A percentile compares a stretch with the other conserved stretches of the same genome.
Evolutionary conservation across 2,113 vertebrate species (phyloP).

Genomic region (Panthera leo): DNA sequence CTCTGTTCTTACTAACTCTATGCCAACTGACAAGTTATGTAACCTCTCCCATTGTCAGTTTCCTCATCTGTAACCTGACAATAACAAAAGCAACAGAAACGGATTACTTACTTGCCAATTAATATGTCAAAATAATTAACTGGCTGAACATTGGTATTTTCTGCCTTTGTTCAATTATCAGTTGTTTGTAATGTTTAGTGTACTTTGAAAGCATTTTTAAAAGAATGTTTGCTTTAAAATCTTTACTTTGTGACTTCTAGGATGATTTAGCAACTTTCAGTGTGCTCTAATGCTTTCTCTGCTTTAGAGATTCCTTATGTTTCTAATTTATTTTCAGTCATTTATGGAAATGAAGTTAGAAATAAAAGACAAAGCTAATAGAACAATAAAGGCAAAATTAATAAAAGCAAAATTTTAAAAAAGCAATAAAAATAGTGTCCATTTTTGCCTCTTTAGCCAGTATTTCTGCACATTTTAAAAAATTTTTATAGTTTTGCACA

Average conservation of each 20-base stretch:
- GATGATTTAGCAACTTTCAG: background rate
- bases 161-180: background rate
- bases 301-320: background rate
- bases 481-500: background rate
- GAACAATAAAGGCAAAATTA: background rate
- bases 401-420: background rate
- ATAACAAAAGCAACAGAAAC: background rate
- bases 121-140: background rate
- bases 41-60: background rate
- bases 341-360: conserved; percentile 8
- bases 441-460: background rate
- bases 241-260: background rate
- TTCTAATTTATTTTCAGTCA: background rate
- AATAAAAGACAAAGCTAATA: background rate
- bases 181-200: background rate
- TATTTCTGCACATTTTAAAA: background rate
- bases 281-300: background rate
- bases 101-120: background rate
- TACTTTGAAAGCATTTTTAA: background rate
- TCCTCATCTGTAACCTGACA: background rate
- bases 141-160: background rate
- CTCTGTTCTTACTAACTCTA: background rate
- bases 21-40: background rate
- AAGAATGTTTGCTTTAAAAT: background rate
- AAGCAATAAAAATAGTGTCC: background rate